Evolutionary conservation across 2,113 vertebrate species (phyloP).

Genomic region (Neolamprologus brichardi): DNA sequence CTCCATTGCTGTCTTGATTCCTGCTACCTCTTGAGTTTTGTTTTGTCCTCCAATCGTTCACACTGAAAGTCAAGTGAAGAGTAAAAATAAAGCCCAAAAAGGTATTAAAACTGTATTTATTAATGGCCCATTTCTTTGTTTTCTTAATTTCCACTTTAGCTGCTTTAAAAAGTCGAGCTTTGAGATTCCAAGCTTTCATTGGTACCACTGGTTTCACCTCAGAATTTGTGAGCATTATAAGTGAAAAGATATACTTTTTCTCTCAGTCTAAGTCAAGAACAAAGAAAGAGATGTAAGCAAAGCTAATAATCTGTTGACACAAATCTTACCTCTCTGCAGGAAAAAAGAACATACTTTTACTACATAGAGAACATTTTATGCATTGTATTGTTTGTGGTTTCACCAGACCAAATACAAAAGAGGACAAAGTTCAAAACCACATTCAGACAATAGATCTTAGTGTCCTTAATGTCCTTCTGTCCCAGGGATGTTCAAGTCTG

Average conservation of each 20-base stretch:
- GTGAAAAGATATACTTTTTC: neutral
- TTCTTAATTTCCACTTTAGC: neutral
- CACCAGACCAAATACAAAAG: neutral
- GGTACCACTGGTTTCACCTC: neutral
- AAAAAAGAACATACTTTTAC: neutral
- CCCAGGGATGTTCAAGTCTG: neutral
- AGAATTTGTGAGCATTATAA: neutral
- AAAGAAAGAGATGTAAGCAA: neutral
- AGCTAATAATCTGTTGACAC: neutral
- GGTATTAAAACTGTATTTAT: neutral
- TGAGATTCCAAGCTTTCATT: neutral
- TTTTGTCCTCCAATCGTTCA: neutral
- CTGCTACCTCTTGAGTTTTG: neutral
- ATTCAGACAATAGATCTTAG: constrained; percentile 21
- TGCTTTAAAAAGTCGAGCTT: neutral
- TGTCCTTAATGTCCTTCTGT: neutral
- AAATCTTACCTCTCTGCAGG: neutral
- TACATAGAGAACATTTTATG: neutral
- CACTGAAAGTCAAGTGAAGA: neutral
- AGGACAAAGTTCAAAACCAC: constrained; percentile 13
- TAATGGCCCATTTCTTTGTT: neutral
- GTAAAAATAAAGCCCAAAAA: neutral
- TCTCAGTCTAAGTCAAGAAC: neutral
- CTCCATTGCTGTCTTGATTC: neutral
- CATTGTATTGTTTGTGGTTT: neutral